Evolutionary conservation across 2,113 vertebrate genomes (phyloP).

Genomic region (Upupa epops): DNA sequence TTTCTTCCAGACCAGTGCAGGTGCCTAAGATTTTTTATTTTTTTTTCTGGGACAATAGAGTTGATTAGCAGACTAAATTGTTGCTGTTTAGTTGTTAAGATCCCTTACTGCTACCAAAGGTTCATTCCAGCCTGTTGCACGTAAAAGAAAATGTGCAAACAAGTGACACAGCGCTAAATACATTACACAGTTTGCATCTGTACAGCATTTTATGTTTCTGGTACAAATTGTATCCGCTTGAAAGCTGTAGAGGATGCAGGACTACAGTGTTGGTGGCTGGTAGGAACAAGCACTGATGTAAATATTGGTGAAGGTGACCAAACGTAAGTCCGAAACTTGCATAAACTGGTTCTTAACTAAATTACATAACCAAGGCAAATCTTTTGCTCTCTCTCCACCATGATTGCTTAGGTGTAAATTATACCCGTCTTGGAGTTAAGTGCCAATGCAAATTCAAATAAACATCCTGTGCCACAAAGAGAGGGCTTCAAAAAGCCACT

Average conservation of each 20-base stretch:
- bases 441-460: not conserved
- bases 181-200: conserved; percentile 55
- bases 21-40: conserved; percentile 3
- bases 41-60: conserved; percentile 27
- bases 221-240: conserved; percentile 57
- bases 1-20: not conserved
- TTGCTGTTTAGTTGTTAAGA: conserved; percentile 43
- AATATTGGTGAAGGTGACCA: conserved; percentile 9
- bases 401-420: not conserved
- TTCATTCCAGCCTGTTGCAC: conserved; percentile 55
- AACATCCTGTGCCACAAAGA: not conserved
- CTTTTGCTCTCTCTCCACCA: too few species aligned
- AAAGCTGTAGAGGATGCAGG: conserved; percentile 42
- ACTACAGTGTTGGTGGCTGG: conserved; percentile 36
- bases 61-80: conserved; percentile 51
- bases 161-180: conserved; percentile 55
- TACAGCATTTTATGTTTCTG: not conserved
- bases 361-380: not conserved
- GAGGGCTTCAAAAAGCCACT: not conserved
- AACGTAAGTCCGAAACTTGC: not conserved
- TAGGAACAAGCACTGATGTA: conserved; percentile 9
- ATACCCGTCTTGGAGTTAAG: not conserved
- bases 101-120: conserved; percentile 34
- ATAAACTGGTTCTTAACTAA: not conserved
- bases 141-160: conserved; percentile 57